Conservation (phyloP, 1,140 invertebrate genomes). For the Caenorhabditis inopinata region DNA sequence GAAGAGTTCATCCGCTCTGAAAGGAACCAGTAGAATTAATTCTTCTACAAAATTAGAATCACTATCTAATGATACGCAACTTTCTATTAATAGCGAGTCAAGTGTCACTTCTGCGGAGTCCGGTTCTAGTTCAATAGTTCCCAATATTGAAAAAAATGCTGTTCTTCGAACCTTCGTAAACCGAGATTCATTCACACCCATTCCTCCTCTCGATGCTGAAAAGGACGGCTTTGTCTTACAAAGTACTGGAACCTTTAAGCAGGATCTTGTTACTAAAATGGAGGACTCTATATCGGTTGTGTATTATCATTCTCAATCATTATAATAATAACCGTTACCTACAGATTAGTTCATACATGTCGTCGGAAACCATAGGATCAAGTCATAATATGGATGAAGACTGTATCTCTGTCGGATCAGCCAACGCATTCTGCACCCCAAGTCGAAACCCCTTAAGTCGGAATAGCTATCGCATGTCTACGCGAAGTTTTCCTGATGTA, state of each 20-base stretch:
- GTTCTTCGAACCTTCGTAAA: not conserved
- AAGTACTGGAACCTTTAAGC: not conserved
- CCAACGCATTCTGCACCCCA: not conserved
- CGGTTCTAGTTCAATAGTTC: not conserved
- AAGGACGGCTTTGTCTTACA: not conserved
- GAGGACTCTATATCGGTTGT: not conserved
- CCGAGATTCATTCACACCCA: not conserved
- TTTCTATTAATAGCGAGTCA: not conserved
- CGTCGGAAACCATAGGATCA: not conserved
- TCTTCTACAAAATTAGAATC: not conserved
- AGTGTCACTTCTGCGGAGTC: not conserved
- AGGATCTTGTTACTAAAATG: not conserved
- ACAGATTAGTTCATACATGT: not conserved
- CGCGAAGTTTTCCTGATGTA: not conserved
- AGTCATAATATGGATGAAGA: not conserved
- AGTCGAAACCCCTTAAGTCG: not conserved
- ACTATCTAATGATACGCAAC: not conserved
- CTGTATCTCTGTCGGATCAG: not conserved
- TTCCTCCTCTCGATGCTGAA: not conserved
- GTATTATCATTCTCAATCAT: not conserved
- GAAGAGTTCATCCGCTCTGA: not conserved
- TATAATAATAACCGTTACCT: not conserved
- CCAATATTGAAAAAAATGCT: not conserved
- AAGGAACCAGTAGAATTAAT: not conserved
- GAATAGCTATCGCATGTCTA: not conserved